These are phyloP conservation scores for Manis pentadactyla DNA, from an alignment of 2,797 vertebrate genomes.

Conservation along the genomic window DNA sequence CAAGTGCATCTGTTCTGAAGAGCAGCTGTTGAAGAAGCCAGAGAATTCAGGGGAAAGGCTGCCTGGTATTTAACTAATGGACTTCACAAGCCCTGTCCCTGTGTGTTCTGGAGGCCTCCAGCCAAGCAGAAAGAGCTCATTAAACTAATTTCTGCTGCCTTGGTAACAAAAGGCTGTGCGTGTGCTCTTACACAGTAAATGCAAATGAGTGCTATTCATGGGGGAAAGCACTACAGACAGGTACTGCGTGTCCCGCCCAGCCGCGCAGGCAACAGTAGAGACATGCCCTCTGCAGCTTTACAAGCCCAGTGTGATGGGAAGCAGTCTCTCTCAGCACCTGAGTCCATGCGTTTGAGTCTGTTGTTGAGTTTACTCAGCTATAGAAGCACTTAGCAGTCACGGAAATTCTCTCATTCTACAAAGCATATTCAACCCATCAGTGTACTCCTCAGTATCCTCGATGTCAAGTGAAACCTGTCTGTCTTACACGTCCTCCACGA, in stretches of 20 bases:
- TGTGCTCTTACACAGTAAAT: conserved; percentile 39
- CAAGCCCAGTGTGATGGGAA: neutral
- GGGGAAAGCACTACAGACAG: conserved; percentile 11
- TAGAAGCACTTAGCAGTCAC: neutral
- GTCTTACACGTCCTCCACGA: neutral
- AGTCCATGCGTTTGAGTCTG: neutral
- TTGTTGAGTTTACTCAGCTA: neutral
- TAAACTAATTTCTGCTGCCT: conserved; percentile 72
- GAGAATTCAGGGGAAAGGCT: neutral
- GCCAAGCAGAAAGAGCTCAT: conserved; percentile 65
- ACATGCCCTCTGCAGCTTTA: neutral
- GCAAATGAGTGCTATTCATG: conserved; percentile 2
- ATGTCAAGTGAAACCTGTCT: neutral
- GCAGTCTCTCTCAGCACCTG: neutral
- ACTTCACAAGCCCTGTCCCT: conserved; percentile 34
- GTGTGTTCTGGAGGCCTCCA: conserved; percentile 27
- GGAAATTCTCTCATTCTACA: neutral
- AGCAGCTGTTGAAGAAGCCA: conserved; percentile 66
- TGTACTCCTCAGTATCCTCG: neutral
- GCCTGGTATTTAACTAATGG: conserved; percentile 23
- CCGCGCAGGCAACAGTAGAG: neutral
- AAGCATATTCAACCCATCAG: fast-evolving
- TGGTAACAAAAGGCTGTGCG: conserved; percentile 55
- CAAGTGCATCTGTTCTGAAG: conserved; percentile 52
- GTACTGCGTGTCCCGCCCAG: neutral